These are phyloP conservation scores for Agrotis segetum DNA, from an alignment of 2,888 invertebrate species.

Conservation along the genomic window DNA sequence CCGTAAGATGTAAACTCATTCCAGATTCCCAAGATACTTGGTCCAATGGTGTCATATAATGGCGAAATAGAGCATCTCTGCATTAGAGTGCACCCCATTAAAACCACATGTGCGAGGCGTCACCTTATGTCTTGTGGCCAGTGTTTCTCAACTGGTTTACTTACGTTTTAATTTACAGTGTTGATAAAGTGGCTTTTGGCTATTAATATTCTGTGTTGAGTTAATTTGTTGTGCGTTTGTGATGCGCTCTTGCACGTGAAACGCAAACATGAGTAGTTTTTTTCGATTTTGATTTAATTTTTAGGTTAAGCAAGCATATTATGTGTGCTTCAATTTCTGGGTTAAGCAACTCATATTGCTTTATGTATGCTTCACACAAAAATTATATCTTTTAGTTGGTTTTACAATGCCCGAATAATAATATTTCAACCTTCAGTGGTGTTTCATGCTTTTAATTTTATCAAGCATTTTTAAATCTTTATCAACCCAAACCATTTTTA, in stretches of 20 bases:
- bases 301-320: neutral
- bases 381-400: too few relatives aligned
- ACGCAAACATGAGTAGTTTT: neutral
- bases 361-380: too few relatives aligned
- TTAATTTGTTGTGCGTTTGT: neutral
- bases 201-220: neutral
- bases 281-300: neutral
- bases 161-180: constrained; percentile 30
- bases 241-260: neutral
- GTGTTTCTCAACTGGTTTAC: constrained; percentile 70
- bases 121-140: constrained; percentile 74
- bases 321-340: too few relatives aligned
- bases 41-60: constrained; percentile 72
- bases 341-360: too few relatives aligned
- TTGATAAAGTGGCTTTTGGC: neutral
- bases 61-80: constrained; percentile 81
- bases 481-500: constrained; percentile 1
- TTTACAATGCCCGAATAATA: neutral
- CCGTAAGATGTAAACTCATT: constrained; percentile 37
- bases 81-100: constrained; percentile 87
- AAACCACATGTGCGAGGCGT: constrained; percentile 86
- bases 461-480: neutral
- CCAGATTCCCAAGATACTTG: constrained; percentile 75
- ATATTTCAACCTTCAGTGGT: neutral
- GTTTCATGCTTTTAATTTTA: too few relatives aligned